Evolutionary conservation across 2,888 invertebrate species (phyloP), one percentile per base, ranked within the genome.

Genomic region (Agrochola lota): DNA sequence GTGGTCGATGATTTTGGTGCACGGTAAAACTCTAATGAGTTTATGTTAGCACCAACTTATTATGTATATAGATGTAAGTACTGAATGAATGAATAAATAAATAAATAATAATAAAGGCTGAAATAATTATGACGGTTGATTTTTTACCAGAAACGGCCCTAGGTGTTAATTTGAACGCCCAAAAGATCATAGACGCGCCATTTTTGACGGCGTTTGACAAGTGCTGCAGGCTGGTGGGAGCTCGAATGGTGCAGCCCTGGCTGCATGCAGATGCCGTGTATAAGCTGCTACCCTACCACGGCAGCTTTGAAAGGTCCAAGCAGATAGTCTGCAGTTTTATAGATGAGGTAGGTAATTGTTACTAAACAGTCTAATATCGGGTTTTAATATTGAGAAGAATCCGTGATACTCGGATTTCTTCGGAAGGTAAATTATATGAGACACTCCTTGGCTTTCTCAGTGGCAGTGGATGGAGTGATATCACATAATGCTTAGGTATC

Each of bases 221-320:
- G 30, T 78, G 84, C 57, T 83, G 85, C 40, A 77, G 78, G 40
- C 68, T 90, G 46, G 67, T 84, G 0, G 81, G 89, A 0, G 81
- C 78, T 0, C 90, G 93, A 0, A 84, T 92, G 71, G 80, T 90
- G n/a, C 88, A 90, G 55, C 92, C 92, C 1, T 92, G 92, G 92
- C 69, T 93, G 23, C 81, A 91, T 55, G 84, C 81, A 3, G 87
- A 91, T 15, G 73, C 78, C 0, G 71, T 92, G 12, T 92, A 92
- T 55, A 86, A 84, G n/a, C 59, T 84, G 73, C 74, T 90, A 60
- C 89, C 84, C 0, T 64, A 62, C 40, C 60, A 82, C 15, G 6
- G 12, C 2, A 30, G 23, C 0, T 78, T 83, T 35, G 70, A 86
- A 30, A 23, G 9, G 12, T 66, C 73, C 71, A 89, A 87, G 60